These are phyloP conservation scores for Vombatus ursinus DNA, from an alignment of 2,113 vertebrate species.

Conservation along the genomic window DNA sequence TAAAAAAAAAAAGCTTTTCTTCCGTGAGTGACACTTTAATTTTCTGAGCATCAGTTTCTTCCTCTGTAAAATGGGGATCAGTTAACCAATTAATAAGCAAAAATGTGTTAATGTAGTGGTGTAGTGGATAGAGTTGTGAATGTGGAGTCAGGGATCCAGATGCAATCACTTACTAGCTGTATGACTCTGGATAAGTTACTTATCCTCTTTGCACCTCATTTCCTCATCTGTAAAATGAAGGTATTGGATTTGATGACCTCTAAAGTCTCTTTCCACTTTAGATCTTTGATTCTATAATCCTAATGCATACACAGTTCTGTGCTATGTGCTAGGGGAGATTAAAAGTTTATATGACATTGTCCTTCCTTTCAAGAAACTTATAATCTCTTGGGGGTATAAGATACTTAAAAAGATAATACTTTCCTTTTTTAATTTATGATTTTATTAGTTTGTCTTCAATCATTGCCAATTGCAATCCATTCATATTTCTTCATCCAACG, in stretches of 20 bases:
- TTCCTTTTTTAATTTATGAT: too few relatives aligned
- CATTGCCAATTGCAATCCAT: too few relatives aligned
- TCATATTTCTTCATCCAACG: too few relatives aligned
- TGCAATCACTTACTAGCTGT: neutral
- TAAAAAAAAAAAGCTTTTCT: neutral
- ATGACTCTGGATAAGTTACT: neutral
- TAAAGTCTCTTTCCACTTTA: neutral
- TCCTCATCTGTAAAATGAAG: neutral
- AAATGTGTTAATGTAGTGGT: neutral
- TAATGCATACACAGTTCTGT: too few relatives aligned
- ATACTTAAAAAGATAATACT: too few relatives aligned
- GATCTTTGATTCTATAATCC: neutral
- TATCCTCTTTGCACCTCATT: neutral
- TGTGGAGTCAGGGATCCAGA: neutral
- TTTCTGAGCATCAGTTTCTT: neutral
- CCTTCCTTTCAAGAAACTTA: too few relatives aligned
- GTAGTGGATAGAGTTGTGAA: neutral
- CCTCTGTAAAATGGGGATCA: neutral
- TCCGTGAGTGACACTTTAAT: neutral
- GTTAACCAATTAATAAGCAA: neutral
- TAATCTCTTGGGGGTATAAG: too few relatives aligned
- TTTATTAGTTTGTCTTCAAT: too few relatives aligned
- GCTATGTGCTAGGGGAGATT: too few relatives aligned
- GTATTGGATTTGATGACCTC: neutral
- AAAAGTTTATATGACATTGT: too few relatives aligned